phyloP scores from a whole-genome alignment of 2,113 vertebrate species.

The Chaetops frenatus region DNA sequence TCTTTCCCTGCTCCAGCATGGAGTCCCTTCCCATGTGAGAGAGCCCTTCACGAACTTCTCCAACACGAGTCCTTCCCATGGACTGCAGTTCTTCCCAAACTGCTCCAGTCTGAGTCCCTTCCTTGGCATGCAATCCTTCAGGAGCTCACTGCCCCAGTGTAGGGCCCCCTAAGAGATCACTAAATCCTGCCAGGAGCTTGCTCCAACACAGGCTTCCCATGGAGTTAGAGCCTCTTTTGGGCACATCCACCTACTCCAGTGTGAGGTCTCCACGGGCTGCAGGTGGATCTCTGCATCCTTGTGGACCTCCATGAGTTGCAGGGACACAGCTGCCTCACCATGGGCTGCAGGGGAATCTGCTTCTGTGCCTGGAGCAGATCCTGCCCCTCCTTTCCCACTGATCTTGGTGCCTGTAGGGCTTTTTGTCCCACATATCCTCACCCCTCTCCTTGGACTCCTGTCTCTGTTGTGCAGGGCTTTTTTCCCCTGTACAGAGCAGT shows the following conservation, averaged over 20 bases:
- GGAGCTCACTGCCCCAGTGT: neutral
- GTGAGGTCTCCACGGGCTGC: neutral
- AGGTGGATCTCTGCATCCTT: neutral
- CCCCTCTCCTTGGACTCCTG: neutral
- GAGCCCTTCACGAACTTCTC: neutral
- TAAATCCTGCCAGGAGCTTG: neutral
- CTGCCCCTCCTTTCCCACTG: neutral
- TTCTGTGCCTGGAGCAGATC: neutral
- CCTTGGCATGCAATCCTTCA: neutral
- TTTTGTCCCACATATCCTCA: neutral
- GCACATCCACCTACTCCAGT: neutral
- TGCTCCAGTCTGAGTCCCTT: neutral
- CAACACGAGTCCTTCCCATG: fast-evolving
- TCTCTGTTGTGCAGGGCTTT: fast-evolving
- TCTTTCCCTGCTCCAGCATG: neutral
- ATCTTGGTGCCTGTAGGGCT: neutral
- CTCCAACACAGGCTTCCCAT: neutral
- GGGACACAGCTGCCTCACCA: neutral
- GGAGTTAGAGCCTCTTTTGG: neutral
- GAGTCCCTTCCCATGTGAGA: neutral
- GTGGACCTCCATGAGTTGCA: neutral
- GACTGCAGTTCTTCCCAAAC: neutral
- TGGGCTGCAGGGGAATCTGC: neutral
- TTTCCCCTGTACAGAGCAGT: too few relatives aligned
- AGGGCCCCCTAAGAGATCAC: fast-evolving